phyloP scores from a whole-genome alignment of 2,113 vertebrate species.

The Urocynchramus pylzowi region DNA sequence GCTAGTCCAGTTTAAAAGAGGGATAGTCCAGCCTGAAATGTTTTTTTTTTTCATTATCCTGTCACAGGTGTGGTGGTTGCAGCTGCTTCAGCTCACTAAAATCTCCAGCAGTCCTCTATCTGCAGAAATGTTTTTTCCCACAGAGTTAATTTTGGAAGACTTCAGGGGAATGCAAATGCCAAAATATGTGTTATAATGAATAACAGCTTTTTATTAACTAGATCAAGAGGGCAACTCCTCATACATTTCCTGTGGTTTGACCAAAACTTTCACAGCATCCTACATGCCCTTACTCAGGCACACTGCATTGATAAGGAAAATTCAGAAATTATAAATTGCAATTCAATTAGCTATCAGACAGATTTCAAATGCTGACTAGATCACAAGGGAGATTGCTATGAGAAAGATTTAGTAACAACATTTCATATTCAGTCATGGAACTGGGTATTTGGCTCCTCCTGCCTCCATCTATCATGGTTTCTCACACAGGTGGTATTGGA shows the following conservation, averaged over 20 bases:
- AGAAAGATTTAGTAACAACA: neutral
- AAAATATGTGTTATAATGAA: neutral
- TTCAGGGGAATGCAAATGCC: neutral
- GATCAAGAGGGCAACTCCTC: neutral
- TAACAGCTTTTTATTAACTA: neutral
- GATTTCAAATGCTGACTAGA: neutral
- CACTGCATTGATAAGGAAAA: neutral
- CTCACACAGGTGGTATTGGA: neutral
- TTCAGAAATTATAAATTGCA: neutral
- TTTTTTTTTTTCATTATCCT: neutral
- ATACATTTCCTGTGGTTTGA: neutral
- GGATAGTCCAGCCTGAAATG: neutral
- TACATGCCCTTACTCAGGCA: neutral
- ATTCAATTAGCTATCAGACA: neutral
- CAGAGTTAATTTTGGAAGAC: neutral
- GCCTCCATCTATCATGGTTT: neutral
- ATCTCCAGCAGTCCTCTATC: neutral
- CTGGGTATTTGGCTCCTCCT: neutral
- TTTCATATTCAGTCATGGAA: neutral
- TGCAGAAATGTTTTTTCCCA: neutral
- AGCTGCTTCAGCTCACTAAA: neutral
- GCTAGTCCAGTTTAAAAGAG: neutral
- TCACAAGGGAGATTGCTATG: neutral
- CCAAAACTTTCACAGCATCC: neutral
- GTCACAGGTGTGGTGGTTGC: neutral